Base-by-base conservation (phyloP, 2,888 invertebrate genomes). In the Synanthedon formicaeformis region DNA sequence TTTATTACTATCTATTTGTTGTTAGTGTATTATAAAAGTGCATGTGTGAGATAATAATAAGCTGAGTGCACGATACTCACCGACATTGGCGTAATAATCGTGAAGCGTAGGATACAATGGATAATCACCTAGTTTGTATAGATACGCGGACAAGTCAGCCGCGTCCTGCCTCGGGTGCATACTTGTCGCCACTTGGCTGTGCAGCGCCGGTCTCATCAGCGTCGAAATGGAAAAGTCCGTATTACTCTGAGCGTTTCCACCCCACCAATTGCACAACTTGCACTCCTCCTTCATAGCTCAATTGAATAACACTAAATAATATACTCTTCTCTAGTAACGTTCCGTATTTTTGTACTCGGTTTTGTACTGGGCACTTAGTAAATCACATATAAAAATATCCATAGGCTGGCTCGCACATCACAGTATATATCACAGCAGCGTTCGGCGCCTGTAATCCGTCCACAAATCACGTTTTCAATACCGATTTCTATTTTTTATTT, bases 381-480 rank as follows among this genome's bases (percentile, higher is more conserved):
- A 86, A 87, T 87, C 83, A 87, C 86, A 86, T 86, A 85, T 77
- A 87, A 84, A 86, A 86, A 85, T 86, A 86, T 84, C 79, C 78
- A 72, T 75, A 75, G 75, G 75, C 75, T 79, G 72, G 75, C 70
- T 78, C 75, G 74, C 84, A 78, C 82, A 86, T 86, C 86, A 87
- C 86, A 87, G 84, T 71, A 75, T 70, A 57, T 87, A 87, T 87
- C 87, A 87, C 87, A 87, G 85, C 80, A 73, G 75, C 72, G 73
- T 79, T 81, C 81, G 67, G 66, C 73, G 73, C 73, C 76, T 75
- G 27, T 34, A n/a, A 34, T 40, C 13, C 12, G 13, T 14, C 49
- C 12, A 16, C 18, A 12, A 18, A 18, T 45, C 45, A 50, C 51
- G 51, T 54, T 53, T 55, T 58, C 51, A 57, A 54, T 55, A 54